Evolutionary conservation across 2,888 invertebrate species (phyloP), one percentile per base, ranked within the genome.

Genomic region (Agonopterix subpropinquella): DNA sequence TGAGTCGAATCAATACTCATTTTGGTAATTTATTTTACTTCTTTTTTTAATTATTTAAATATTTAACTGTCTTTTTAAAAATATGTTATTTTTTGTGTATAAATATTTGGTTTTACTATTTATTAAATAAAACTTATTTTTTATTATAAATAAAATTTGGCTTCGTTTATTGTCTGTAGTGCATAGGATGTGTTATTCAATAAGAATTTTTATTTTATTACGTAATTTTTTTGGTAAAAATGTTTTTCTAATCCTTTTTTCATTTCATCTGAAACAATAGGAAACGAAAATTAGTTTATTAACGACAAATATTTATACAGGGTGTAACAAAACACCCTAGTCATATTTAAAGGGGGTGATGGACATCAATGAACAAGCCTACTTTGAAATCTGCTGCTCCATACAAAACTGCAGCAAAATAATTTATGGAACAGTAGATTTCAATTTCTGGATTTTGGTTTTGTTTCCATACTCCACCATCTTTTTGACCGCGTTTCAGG

Each of bases 1-100:
- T 28, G 28, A n/a, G 79, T 80, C 35, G 88, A 86, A 59, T 89
- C 89, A 51, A 82, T 75, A 68, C 87, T 87, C 88, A 87, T 88
- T 70, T 78, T 82, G 48, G 46, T n/a, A 41, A 43, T 46, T 44
- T 43, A 41, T 44, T 35, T 28, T 28, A 2, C n/a, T 11, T 43
- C 11, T 35, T 15, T 41, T 46, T 45, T 48, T 42, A 42, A 39
- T 5, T 28, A 28, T 28, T 8, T 8, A 42, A 8, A 11, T 11
- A 13, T 42, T 1, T 10, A n/a, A 4, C 4, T 42, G 42, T n/a
- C 13, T 42, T 42, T 10, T 8, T 42, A 11, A 13, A n/a, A n/a
- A n/a, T 39, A 39, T 39, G 42, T 42, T 13, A 42, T 13, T 13
- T 13, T 13, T 13, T 13, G 5, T 42, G 42, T 8, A 7, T 11